Evolutionary conservation across 1,140 invertebrate genomes (phyloP).

Genomic region (Calephelis nemesis): DNA sequence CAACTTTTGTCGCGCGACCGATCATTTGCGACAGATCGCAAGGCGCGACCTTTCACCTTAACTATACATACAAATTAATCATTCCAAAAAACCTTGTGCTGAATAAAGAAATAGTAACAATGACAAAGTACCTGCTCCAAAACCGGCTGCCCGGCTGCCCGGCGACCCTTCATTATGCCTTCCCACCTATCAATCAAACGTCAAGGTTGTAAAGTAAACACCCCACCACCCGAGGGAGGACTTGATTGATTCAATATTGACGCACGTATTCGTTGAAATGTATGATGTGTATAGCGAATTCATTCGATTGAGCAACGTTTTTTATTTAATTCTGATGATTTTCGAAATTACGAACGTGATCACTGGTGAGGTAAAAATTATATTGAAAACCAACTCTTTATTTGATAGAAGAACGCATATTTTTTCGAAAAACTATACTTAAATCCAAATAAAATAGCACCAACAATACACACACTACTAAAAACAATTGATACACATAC

Average conservation of each 20-base stretch:
- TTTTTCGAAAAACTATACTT: no score
- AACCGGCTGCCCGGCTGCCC: slow-evolving; percentile 8
- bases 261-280: slow-evolving; percentile 37
- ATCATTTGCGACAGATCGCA: no score
- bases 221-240: slow-evolving; percentile 36
- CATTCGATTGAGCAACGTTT: slow-evolving; percentile 14
- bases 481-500: no score
- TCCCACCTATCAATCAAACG: slow-evolving; percentile 52
- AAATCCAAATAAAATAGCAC: no score
- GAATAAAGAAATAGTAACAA: slow-evolving; percentile 14
- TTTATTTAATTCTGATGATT: slow-evolving; percentile 15
- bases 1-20: no score
- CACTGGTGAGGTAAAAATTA: not conserved
- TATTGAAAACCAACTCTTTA: no score
- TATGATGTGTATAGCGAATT: slow-evolving; percentile 19
- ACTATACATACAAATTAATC: not conserved
- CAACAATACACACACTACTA: no score
- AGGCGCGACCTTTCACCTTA: no score
- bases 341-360: slow-evolving; percentile 14
- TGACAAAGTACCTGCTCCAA: slow-evolving; percentile 16
- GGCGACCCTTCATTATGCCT: slow-evolving; percentile 17
- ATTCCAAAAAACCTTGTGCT: slow-evolving; percentile 2
- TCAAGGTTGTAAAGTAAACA: slow-evolving; percentile 61
- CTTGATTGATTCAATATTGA: slow-evolving; percentile 74
- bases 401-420: no score